Evolutionary conservation across 2,797 vertebrate genomes (phyloP), one percentile per base, ranked within the genome.

Genomic region (Gouania willdenowi): DNA sequence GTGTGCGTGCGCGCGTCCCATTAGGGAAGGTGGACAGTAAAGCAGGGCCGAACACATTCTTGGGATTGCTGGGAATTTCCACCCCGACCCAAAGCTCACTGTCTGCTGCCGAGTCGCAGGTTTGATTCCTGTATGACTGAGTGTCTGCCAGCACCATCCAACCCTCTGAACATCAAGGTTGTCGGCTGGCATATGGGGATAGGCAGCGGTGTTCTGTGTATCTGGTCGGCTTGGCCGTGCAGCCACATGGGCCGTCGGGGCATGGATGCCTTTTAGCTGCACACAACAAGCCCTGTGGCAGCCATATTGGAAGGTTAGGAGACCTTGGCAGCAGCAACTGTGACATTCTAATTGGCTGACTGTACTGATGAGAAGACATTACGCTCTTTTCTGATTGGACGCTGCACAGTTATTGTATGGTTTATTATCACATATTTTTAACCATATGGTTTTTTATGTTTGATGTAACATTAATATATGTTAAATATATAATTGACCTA

Each of bases 31-130:
- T 40, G 35, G 56, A 32, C 54, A 13, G 17, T 25, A n/a, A n/a
- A 42, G 46, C 34, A 4, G 41, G 54, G 46, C 35, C 20, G n/a
- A 25, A 29, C 1, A 46, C 69, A 66, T 82, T 83, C 71, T 49
- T 70, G 11, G 43, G 49, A 77, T 79, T 43, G 51, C 47, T 72
- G 66, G 53, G 56, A 79, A 52, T 78, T 77, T 76, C 69, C 71
- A 70, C 41, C 32, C 42, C 3, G 27, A 64, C 46, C 49, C 43
- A 33, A 34, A 8, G n/a, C 46, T 16, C n/a, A 13, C 3, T 17
- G 17, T 20, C 7, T 36, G n/a, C n/a, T n/a, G n/a, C 18, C 15
- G 42, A 46, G 48, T 42, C 14, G 12, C 52, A 13, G 59, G 69
- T 78, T 62, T 52, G 62, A 60, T 42, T 67, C 48, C 53, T 31